A percentile compares a stretch with the other conserved stretches of the same genome.
Evolutionary conservation across 2,797 vertebrate genomes (phyloP).

Genomic region (Amniataba percoides): DNA sequence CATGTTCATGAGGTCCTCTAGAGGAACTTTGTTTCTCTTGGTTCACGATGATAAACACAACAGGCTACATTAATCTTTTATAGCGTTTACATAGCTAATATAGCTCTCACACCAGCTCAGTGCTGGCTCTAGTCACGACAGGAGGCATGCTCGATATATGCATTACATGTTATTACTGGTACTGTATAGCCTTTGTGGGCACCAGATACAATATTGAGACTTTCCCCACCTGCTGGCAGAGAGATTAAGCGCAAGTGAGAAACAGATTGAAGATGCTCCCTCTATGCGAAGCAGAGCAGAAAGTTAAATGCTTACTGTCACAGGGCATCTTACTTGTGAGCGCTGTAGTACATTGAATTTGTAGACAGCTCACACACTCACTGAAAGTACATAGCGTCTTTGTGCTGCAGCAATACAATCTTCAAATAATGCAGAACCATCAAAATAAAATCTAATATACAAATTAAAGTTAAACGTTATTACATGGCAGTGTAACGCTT

Average conservation of each 20-base stretch:
- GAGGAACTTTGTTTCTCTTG: neutral
- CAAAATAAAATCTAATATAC: conserved; percentile 58
- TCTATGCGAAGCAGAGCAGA: conserved; percentile 4
- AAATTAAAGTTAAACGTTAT: conserved; percentile 53
- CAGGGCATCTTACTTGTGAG: conserved; percentile 14
- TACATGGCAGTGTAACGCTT: conserved; percentile 80
- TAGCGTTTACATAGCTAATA: conserved; percentile 49
- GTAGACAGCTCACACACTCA: neutral
- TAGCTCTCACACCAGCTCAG: conserved; percentile 49
- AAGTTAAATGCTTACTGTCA: conserved; percentile 28
- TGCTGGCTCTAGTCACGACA: conserved; percentile 47
- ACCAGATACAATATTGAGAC: conserved; percentile 43
- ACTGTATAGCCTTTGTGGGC: conserved; percentile 40
- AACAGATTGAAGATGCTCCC: conserved; percentile 24
- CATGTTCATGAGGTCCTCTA: conserved; percentile 38
- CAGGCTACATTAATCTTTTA: conserved; percentile 46
- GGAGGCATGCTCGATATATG: conserved; percentile 67
- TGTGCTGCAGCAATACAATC: conserved; percentile 22
- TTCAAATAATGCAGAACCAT: conserved; percentile 40
- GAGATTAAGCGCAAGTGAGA: conserved; percentile 57
- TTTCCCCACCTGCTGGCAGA: conserved; percentile 73
- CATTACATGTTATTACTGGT: conserved; percentile 45
- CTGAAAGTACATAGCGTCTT: conserved; percentile 14
- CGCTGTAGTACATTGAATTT: conserved; percentile 5
- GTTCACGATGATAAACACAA: conserved; percentile 41